A percentile compares a stretch with the other conserved stretches of the same genome.
These are phyloP conservation scores for Eupithecia tripunctaria DNA, from an alignment of 2,888 invertebrate species.

Conservation along the genomic window DNA sequence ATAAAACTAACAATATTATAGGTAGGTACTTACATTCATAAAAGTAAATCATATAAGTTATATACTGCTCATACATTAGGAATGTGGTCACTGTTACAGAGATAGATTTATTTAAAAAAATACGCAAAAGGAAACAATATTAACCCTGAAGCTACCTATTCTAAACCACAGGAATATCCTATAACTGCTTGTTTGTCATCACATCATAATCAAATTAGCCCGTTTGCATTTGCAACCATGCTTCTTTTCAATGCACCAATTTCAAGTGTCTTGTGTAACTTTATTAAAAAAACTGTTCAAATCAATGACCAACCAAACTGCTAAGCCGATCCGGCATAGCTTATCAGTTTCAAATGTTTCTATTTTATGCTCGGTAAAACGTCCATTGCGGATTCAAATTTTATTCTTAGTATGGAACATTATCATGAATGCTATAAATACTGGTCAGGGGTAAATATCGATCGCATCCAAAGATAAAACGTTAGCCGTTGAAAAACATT, in stretches of 20 bases:
- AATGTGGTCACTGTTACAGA: background rate
- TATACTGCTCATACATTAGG: background rate
- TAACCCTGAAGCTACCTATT: background rate
- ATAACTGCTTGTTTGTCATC: background rate
- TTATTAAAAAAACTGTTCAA: background rate
- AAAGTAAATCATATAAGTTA: background rate
- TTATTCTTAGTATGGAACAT: conserved; percentile 3
- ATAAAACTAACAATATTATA: too few relatives aligned
- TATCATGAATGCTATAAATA: conserved; percentile 18
- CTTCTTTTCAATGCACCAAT: background rate
- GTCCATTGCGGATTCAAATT: background rate
- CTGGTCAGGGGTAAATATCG: conserved; percentile 15
- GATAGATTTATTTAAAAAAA: background rate
- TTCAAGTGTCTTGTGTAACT: background rate
- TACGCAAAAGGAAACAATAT: background rate
- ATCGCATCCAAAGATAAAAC: conserved; percentile 10
- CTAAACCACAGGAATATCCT: background rate
- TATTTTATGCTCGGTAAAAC: conserved; percentile 4
- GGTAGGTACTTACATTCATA: background rate
- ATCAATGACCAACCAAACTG: too few relatives aligned
- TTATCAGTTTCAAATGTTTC: background rate
- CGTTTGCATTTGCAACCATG: background rate
- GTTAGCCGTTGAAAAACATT: background rate
- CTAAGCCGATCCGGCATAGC: background rate
- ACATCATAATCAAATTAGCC: background rate